Conservation (phyloP, 2,113 vertebrate genomes). For the Otolemur garnettii region DNA sequence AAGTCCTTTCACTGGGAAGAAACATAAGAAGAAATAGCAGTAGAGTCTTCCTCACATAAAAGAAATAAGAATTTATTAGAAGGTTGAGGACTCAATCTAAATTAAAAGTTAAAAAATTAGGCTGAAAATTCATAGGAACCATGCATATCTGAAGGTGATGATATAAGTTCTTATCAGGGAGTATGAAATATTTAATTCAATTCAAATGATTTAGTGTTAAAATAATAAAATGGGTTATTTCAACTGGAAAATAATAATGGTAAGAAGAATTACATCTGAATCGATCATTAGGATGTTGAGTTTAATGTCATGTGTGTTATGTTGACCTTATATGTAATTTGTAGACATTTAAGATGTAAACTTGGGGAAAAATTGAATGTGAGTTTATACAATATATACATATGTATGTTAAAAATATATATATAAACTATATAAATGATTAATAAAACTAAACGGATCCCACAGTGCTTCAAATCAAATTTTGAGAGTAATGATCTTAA, state of each 20-base stretch:
- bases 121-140: background rate
- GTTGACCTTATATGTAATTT: background rate
- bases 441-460: background rate
- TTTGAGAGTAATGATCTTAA: slow-evolving; percentile 4
- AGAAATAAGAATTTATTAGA: slow-evolving; percentile 11
- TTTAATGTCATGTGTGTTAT: background rate
- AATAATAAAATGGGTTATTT: background rate
- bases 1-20: background rate
- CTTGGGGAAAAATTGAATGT: background rate
- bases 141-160: background rate
- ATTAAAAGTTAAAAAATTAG: background rate
- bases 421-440: background rate
- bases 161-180: background rate
- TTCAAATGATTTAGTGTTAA: background rate
- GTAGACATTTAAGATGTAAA: background rate
- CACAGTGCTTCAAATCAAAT: background rate
- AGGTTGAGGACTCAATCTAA: background rate
- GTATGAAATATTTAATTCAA: background rate
- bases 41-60: background rate
- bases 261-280: background rate
- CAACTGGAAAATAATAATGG: background rate
- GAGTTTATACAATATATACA: background rate
- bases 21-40: background rate
- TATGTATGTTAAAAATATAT: background rate
- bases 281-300: background rate